Percentiles rank a stretch among this genome's conserved stretches.
These are phyloP conservation scores for Calosoma granatense DNA, from an alignment of 1,140 invertebrate species.

Conservation along the genomic window DNA sequence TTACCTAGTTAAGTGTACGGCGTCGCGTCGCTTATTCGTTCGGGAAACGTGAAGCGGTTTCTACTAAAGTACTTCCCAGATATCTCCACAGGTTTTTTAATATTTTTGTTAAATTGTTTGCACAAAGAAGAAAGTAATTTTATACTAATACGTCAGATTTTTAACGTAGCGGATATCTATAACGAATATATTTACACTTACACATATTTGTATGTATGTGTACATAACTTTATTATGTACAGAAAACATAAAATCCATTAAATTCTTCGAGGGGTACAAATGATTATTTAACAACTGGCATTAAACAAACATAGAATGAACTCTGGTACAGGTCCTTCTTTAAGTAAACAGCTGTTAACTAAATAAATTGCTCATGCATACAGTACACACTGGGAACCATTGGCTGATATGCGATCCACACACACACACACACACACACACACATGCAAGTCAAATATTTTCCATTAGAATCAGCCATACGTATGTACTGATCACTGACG, in stretches of 20 bases:
- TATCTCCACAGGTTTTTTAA: too few relatives aligned
- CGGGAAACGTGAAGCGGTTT: too few relatives aligned
- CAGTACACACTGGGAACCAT: neutral
- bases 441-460: slow-evolving; percentile 1
- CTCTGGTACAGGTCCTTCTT: neutral
- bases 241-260: neutral
- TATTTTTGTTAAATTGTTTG: too few relatives aligned
- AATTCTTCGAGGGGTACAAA: neutral
- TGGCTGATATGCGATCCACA: neutral
- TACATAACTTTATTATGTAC: too few relatives aligned
- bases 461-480: neutral
- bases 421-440: neutral
- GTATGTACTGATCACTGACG: neutral
- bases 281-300: slow-evolving; percentile 1
- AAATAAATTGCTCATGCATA: slow-evolving; percentile 5
- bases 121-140: too few relatives aligned
- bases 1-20: too few relatives aligned
- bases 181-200: too few relatives aligned
- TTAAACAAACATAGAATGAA: neutral
- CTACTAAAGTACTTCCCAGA: too few relatives aligned
- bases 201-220: too few relatives aligned
- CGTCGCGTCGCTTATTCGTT: too few relatives aligned
- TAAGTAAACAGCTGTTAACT: slow-evolving; percentile 8
- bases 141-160: too few relatives aligned
- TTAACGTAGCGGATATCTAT: too few relatives aligned